These are phyloP conservation scores for Trididemnum clinides DNA, from an alignment of 23 tunicate species.

Conservation along the genomic window DNA sequence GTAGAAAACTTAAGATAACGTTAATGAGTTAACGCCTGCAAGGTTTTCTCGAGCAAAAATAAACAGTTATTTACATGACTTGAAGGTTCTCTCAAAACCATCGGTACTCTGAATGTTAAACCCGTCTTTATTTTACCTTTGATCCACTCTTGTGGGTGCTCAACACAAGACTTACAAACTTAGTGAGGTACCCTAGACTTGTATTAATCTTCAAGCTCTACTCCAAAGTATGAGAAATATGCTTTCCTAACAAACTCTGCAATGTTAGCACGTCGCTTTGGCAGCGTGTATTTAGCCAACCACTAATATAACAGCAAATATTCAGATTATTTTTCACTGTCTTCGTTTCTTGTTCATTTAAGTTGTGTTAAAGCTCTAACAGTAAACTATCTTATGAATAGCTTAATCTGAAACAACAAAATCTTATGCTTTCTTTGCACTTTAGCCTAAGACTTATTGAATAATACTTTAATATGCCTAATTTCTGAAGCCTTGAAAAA, in stretches of 20 bases:
- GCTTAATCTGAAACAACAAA: constrained; percentile 11
- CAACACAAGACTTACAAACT: constrained; percentile 13
- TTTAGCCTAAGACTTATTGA: not conserved
- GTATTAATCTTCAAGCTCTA: not conserved
- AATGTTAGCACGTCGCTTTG: constrained; percentile 2
- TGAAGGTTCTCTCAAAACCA: not conserved
- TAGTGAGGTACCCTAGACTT: constrained; percentile 12
- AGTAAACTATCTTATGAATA: not conserved
- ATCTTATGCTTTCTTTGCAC: not conserved
- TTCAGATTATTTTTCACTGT: not conserved
- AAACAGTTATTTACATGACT: constrained; percentile 1
- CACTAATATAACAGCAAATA: not conserved
- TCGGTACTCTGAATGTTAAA: constrained; percentile 8
- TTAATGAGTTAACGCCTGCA: not conserved
- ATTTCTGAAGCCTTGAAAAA: not conserved
- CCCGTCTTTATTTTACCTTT: not conserved
- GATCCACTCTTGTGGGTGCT: constrained; percentile 2
- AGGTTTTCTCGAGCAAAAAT: not conserved
- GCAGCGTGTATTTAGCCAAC: not conserved
- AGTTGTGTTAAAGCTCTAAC: not conserved
- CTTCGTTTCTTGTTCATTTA: not conserved
- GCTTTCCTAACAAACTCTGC: constrained; percentile 11
- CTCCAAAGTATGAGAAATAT: not conserved
- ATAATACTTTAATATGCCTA: not conserved
- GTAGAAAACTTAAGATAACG: not conserved